Evolutionary conservation across 2,113 vertebrate species (phyloP), one percentile per base, ranked within the genome.

Genomic region (Melanocharis versteri): DNA sequence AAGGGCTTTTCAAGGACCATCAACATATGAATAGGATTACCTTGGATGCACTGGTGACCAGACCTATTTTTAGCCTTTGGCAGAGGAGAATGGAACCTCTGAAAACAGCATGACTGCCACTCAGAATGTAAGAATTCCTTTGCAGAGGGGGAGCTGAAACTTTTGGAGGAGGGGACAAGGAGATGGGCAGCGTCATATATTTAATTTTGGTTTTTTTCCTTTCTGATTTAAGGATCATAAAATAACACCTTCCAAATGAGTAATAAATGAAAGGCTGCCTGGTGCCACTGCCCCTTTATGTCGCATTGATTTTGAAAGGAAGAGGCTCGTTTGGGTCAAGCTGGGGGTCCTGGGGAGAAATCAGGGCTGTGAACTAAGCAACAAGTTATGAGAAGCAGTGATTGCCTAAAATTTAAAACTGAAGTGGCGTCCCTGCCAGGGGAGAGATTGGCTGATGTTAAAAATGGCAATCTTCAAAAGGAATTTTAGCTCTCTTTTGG

Each of bases 1-100:
- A 96, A 95, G 91, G 94, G 76, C 83, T 92, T 93, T 83, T 81
- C 76, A 95, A 92, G 93, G 90, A 86, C 62, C 24, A 86, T 90
- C 90, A 73, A 19, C 83, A 92, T 42, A 77, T 86, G 90, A 96
- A 95, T 96, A 54, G 83, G 71, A 73, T 97, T 92, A 95, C 91
- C 90, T 83, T 62, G 86, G 76, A 78, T 95, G 94, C 95, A 83
- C 93, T 92, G 94, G 39, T 92, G 86, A 93, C 90, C 89, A 93
- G 76, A 62, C 39, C 33, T 91, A 95, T 96, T 94, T 96, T 95
- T 89, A 96, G 80, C 80, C 28, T 92, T 80, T 89, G 89, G 92
- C 76, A 90, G 72, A 23, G 11, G 28, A 62, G 71, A 90, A 87
- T 1, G 26, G 70, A 85, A 65, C 19, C 71, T 92, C 79, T 83